phyloP scores from a whole-genome alignment of 2,113 vertebrate species.

The Rissa tridactyla region DNA sequence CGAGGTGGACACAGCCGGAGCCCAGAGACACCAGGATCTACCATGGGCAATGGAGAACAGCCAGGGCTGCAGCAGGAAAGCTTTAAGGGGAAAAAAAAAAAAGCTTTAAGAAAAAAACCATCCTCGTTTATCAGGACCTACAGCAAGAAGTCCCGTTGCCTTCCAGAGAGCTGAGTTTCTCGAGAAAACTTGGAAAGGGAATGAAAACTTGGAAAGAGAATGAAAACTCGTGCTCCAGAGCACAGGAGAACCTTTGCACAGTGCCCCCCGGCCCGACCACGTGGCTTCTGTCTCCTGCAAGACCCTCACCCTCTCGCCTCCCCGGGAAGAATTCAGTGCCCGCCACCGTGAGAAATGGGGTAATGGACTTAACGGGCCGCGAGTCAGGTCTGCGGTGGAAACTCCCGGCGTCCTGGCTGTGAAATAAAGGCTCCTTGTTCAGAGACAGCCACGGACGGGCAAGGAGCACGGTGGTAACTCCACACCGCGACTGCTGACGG shows the following conservation, averaged over 20 bases:
- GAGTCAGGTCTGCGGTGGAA: neutral
- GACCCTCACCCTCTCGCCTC: neutral
- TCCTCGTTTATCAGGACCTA: neutral
- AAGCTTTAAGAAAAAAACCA: neutral
- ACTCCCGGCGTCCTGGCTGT: neutral
- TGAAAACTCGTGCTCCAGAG: neutral
- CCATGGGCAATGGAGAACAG: neutral
- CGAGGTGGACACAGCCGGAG: neutral
- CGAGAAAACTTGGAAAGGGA: neutral
- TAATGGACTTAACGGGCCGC: neutral
- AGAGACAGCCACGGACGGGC: neutral
- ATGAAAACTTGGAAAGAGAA: neutral
- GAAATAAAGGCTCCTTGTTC: neutral
- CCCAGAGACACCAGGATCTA: neutral
- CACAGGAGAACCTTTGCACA: neutral
- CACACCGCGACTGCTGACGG: neutral
- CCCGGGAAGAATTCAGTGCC: neutral
- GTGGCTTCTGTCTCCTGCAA: neutral
- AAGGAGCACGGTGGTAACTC: neutral
- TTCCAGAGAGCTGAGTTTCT: neutral
- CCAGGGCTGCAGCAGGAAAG: neutral
- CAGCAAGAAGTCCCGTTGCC: neutral
- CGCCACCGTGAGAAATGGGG: neutral
- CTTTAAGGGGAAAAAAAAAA: neutral
- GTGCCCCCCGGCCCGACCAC: rapidly evolving